Base-by-base conservation (phyloP, 2,113 vertebrate genomes). In the Nettapus auritus region DNA sequence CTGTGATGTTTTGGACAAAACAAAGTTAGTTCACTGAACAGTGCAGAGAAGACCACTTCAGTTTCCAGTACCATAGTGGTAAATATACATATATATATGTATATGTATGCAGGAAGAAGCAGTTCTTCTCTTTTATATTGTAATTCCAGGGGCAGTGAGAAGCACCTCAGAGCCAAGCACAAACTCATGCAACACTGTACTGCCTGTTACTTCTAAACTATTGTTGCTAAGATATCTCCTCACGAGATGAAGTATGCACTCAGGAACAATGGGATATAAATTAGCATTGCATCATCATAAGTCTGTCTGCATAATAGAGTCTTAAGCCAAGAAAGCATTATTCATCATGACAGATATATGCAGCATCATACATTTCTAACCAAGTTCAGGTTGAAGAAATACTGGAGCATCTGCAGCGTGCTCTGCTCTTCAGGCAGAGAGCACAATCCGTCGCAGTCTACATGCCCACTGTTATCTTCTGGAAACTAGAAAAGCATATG, bases 401-500 rank as follows among this genome's bases (percentile, higher is more conserved):
- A 46, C 44, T 8, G 44, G 62, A 95, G 90, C 92, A 93, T 95
- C 90, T 96, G 96, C 0, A 0, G n/a, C 62, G 74, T 92, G 88
- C 80, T 94, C 88, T 60, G 86, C 77, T 92, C 57, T 84, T 75
- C 83, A 78, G 66, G 92, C 92, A 84, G 86, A 81, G 83, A 84
- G 80, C 36, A 73, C 66, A 84, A 73, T 66, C 80, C 86, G 38
- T 6, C 31, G 92, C 88, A 93, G 80, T 10, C 0, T n/a, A 53
- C 53, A 64, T 66, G 80, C 88, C 73, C 76, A 40, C 90, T 75
- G 44, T 70, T 94, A 68, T 94, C 92, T 96, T 94, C 86, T 92
- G 92, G 62, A 95, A 93, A 79, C 88, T 67, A 71, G 69, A 76
- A 93, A 96, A 97, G 92, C 94, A 95, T 96, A 96, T 94, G 93